Base-by-base conservation (phyloP, 2,888 invertebrate species). In the Aradus depressus region DNA sequence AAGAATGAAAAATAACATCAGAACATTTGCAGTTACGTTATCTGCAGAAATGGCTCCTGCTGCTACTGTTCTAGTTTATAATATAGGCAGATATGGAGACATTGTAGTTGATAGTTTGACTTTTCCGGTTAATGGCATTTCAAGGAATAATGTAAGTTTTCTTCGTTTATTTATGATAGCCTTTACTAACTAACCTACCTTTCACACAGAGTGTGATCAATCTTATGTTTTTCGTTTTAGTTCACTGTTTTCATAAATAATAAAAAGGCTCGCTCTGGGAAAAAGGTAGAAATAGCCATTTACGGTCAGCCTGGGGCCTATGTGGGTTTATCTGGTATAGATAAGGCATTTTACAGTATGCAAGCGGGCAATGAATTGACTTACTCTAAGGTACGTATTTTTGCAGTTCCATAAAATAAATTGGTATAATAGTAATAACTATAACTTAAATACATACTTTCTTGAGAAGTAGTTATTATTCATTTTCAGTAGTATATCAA, bases 41-140 rank as follows among this genome's bases (percentile, higher is more conserved):
- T 84, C 85, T 31, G 80, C 88, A 3, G 89, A 89, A 72, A 88
- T 90, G 89, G 87, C 95, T 6, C 96, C 96, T 0, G 85, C 85
- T 21, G 83, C 93, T 12, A 91, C 92, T 0, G 77, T 90, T 28
- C 78, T 93, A 18, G 89, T 89, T 43, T 96, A 92, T 78, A 80
- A 85, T 66, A 79, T 91, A 1, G 82, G 81, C 4, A 66, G 67
- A 42, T 80, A 84, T 60, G 91, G 88, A 0, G 84, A 85, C 62
- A 83, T 95, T 43, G 79, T 92, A 1, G 88, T 88, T 0, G 96
- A 96, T 71, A 87, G 90, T 52, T 72, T 96, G 52, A 93, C 93
- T n/a, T 92, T 95, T 73, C 91, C 92, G 0, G 93, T 96, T 22
- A 91, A 95, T 69, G 93, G 93, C 54, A 89, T 95, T 60, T 87